These are phyloP conservation scores for Leuctra nigra DNA, from an alignment of 2,888 invertebrate genomes.

Conservation along the genomic window DNA sequence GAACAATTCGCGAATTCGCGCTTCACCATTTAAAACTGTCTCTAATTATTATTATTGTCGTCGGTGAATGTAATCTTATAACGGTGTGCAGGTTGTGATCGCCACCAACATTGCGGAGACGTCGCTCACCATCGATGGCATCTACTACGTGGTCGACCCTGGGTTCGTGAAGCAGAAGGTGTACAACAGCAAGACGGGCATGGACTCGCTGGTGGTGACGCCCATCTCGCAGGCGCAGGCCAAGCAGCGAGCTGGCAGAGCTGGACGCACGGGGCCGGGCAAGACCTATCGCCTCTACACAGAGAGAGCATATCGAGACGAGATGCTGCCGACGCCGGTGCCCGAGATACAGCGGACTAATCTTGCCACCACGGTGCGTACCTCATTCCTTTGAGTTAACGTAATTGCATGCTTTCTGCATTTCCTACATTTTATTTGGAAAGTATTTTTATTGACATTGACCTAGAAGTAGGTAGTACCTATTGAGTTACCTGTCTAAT, in stretches of 20 bases:
- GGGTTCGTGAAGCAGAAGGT: slow-evolving; percentile 99
- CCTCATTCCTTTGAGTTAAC: too few species aligned
- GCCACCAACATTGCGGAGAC: slow-evolving; percentile 99
- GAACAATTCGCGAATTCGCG: too few species aligned
- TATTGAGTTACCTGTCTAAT: too few species aligned
- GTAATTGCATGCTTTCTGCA: too few species aligned
- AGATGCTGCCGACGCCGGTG: slow-evolving; percentile 96
- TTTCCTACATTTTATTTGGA: too few species aligned
- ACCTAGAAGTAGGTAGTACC: too few species aligned
- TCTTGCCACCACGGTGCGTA: slow-evolving; percentile 71
- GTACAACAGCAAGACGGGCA: slow-evolving; percentile 94
- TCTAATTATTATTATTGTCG: too few species aligned
- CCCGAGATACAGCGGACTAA: slow-evolving; percentile 99
- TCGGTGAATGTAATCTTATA: too few species aligned
- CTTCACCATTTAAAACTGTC: too few species aligned
- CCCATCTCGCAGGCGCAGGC: slow-evolving; percentile 98
- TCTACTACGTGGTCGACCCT: slow-evolving; percentile 98
- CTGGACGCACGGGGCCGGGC: slow-evolving; percentile 96
- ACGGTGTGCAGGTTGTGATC: slow-evolving; percentile 63
- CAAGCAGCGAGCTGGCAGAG: slow-evolving; percentile 93
- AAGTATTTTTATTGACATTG: too few species aligned
- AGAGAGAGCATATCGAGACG: slow-evolving; percentile 95
- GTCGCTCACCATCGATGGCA: slow-evolving; percentile 96
- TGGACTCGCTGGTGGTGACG: slow-evolving; percentile 98
- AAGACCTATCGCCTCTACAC: slow-evolving; percentile 96